Percentiles rank a stretch among this genome's conserved stretches.
phyloP scores from a whole-genome alignment of 2,113 vertebrate genomes.

The Pantherophis guttatus region DNA sequence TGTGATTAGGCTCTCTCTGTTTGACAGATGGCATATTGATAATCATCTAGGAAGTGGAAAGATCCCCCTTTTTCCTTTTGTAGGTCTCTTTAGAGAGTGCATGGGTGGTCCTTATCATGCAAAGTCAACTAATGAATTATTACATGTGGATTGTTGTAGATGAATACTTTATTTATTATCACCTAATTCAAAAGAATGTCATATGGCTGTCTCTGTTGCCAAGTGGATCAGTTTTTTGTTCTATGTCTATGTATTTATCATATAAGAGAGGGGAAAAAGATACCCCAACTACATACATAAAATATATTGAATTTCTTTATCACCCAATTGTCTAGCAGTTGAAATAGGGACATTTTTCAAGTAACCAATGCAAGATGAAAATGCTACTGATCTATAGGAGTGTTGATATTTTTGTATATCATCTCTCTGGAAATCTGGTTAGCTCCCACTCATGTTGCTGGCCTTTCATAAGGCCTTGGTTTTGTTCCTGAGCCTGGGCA shows the following conservation, averaged over 20 bases:
- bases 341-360: not conserved
- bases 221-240: constrained; percentile 38
- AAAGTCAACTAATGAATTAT: not conserved
- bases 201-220: not conserved
- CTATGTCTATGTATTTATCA: constrained; percentile 62
- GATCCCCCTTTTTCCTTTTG: not conserved
- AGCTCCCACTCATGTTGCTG: not conserved
- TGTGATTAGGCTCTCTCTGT: not conserved
- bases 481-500: not conserved
- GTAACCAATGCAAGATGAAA: not conserved
- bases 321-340: not conserved
- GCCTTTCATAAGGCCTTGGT: not conserved
- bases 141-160: not conserved
- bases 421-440: not conserved
- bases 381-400: not conserved
- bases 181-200: not conserved
- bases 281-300: not conserved
- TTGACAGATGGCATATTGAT: not conserved
- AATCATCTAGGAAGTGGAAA: not conserved
- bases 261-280: not conserved
- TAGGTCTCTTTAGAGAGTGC: not conserved
- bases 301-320: constrained; percentile 48
- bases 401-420: not conserved
- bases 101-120: not conserved
- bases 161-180: not conserved